These are phyloP conservation scores for Lepus europaeus DNA, from an alignment of 2,113 vertebrate genomes.

Conservation along the genomic window DNA sequence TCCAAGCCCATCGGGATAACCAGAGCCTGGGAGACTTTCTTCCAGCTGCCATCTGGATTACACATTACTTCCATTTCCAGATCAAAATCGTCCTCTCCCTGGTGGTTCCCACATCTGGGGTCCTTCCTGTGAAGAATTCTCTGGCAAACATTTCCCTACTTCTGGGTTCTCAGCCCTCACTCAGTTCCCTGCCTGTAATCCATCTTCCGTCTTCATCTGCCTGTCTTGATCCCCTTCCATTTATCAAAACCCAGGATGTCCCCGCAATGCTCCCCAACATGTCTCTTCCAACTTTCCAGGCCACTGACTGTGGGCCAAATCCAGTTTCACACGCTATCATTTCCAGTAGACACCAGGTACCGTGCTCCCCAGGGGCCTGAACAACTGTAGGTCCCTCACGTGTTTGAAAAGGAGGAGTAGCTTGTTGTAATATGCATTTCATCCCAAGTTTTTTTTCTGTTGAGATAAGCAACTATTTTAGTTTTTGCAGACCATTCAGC, in stretches of 20 bases:
- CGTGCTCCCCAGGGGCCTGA: neutral
- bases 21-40: neutral
- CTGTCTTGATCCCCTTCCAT: neutral
- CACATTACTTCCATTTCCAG: neutral
- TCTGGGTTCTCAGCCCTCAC: neutral
- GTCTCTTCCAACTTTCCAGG: neutral
- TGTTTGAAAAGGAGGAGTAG: neutral
- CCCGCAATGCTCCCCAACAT: neutral
- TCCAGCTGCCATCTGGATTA: neutral
- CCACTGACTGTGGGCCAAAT: neutral
- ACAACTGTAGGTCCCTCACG: neutral
- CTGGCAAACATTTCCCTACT: neutral
- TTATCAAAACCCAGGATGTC: neutral
- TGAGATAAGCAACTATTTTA: neutral
- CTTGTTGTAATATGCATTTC: neutral
- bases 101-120: rapidly evolving
- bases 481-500: slow-evolving; percentile 2
- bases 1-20: neutral
- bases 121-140: neutral
- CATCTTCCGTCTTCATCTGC: neutral
- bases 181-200: neutral
- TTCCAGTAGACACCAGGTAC: neutral
- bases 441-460: neutral
- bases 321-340: neutral
- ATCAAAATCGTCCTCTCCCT: neutral